Evolutionary conservation across 2,888 invertebrate species (phyloP).

Genomic region (Himalopsyche tibetana): DNA sequence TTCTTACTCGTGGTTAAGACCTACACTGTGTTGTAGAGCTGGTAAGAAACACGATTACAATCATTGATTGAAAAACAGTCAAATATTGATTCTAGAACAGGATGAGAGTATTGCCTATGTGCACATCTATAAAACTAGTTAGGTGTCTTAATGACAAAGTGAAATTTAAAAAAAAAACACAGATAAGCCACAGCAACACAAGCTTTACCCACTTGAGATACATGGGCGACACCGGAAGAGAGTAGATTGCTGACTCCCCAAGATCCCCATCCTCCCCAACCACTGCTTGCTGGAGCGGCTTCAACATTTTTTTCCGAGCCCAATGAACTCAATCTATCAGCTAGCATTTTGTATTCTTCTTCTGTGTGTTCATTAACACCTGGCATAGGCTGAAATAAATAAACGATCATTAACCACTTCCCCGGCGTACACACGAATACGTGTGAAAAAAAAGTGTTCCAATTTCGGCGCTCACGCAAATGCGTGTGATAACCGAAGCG

Average conservation of each 20-base stretch:
- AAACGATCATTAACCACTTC: too few relatives aligned
- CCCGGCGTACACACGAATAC: too few relatives aligned
- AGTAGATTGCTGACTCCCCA: slow-evolving; percentile 81
- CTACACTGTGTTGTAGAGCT: not conserved
- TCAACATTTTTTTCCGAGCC: slow-evolving; percentile 32
- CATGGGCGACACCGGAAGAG: slow-evolving; percentile 84
- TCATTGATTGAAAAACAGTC: too few relatives aligned
- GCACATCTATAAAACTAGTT: too few relatives aligned
- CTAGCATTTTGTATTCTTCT: slow-evolving; percentile 61
- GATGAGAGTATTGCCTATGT: too few relatives aligned
- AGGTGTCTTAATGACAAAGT: not conserved
- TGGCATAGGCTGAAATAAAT: slow-evolving; percentile 42
- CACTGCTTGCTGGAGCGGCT: slow-evolving; percentile 69
- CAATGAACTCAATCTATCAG: slow-evolving; percentile 62
- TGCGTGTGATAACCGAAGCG: too few relatives aligned
- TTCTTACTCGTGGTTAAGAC: not conserved
- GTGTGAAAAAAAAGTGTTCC: too few relatives aligned
- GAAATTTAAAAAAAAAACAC: not conserved
- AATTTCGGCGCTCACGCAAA: too few relatives aligned
- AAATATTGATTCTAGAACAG: too few relatives aligned
- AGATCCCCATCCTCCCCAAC: slow-evolving; percentile 88
- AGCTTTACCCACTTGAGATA: slow-evolving; percentile 76
- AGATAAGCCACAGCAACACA: not conserved
- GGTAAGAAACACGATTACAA: not conserved
- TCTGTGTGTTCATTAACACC: slow-evolving; percentile 53